A percentile compares a stretch with the other conserved stretches of the same genome.
phyloP scores from a whole-genome alignment of 2,797 vertebrate genomes.

The Epinephelus awoara region DNA sequence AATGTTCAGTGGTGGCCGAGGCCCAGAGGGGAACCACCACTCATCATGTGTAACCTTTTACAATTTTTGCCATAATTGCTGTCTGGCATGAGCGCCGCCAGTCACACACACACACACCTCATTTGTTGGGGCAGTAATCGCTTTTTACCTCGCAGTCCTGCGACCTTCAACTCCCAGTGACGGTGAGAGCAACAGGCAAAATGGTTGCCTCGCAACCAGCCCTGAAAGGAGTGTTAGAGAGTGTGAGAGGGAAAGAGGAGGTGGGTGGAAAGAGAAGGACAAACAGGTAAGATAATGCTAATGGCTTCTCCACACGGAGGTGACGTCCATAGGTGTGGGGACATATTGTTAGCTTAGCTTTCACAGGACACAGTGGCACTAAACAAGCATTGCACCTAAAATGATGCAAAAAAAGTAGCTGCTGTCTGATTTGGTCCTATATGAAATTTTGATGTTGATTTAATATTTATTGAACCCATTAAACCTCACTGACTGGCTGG shows the following conservation, averaged over 20 bases:
- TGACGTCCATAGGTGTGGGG: not conserved
- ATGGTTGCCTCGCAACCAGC: constrained; percentile 75
- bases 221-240: constrained; percentile 32
- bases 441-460: constrained; percentile 21
- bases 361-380: not conserved
- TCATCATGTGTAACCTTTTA: constrained; percentile 69
- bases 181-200: constrained; percentile 70
- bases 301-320: not conserved
- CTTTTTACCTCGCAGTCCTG: constrained; percentile 68
- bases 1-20: constrained; percentile 34
- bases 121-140: constrained; percentile 69
- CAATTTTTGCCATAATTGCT: constrained; percentile 67
- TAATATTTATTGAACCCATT: constrained; percentile 34
- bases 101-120: constrained; percentile 32
- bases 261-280: constrained; percentile 44
- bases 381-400: not conserved
- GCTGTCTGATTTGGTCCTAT: not conserved
- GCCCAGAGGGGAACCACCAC: constrained; percentile 46
- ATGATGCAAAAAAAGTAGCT: not conserved
- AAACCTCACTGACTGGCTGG: constrained; percentile 7
- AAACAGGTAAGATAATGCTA: constrained; percentile 13
- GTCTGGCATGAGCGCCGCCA: constrained; percentile 49
- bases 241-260: constrained; percentile 23
- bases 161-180: constrained; percentile 74
- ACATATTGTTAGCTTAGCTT: not conserved